Evolutionary conservation across 1,140 invertebrate genomes (phyloP).

Genomic region (Philopotamus ludificatus): DNA sequence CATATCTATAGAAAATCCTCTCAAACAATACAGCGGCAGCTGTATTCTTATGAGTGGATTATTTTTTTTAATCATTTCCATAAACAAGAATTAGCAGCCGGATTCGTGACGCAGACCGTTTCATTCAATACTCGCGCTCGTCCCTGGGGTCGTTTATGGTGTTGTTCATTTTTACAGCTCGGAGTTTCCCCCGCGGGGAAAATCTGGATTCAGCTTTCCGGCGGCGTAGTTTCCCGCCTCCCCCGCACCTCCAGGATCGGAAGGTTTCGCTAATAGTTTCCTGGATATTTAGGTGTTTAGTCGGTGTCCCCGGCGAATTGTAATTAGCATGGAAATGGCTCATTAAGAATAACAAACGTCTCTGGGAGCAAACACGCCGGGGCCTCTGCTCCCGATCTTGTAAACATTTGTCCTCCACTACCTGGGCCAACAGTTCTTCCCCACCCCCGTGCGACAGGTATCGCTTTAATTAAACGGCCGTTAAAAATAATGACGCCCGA

Average conservation of each 20-base stretch:
- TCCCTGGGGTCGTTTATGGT: neutral
- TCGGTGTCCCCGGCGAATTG: slow-evolving; percentile 24
- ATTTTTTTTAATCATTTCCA: too few relatives aligned
- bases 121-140: neutral
- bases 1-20: neutral
- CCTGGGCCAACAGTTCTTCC: too few relatives aligned
- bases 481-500: slow-evolving; percentile 27
- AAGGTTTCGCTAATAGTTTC: slow-evolving; percentile 19
- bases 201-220: neutral
- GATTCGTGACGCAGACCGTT: too few relatives aligned
- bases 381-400: slow-evolving; percentile 14
- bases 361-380: slow-evolving; percentile 10
- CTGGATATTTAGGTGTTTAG: slow-evolving; percentile 31
- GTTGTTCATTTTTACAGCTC: neutral
- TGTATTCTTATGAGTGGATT: too few relatives aligned
- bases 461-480: slow-evolving; percentile 24
- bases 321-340: slow-evolving; percentile 42
- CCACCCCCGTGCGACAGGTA: slow-evolving; percentile 16
- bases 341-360: slow-evolving; percentile 40
- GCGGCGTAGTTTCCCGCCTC: too few relatives aligned
- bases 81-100: neutral
- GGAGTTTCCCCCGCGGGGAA: neutral
- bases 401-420: neutral
- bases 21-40: neutral
- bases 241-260: neutral